Conservation (phyloP, 2,113 vertebrate genomes). For the Orycteropus afer region DNA sequence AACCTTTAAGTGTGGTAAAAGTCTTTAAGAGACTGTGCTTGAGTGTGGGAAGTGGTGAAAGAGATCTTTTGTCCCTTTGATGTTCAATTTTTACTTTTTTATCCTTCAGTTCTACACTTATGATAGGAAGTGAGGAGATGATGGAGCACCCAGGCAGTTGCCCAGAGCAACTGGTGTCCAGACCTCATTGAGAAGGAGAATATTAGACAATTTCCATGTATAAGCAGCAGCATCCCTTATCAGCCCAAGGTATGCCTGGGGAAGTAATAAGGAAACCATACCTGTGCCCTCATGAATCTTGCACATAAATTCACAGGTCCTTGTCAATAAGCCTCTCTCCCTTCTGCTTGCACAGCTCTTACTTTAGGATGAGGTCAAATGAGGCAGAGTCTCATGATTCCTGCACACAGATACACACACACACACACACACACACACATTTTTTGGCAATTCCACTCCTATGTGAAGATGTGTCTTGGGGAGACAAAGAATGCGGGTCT, state of each 20-base stretch:
- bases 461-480: neutral
- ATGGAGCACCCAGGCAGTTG: rapidly evolving
- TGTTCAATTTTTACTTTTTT: rapidly evolving
- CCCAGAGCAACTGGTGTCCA: neutral
- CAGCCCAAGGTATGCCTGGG: neutral
- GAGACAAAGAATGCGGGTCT: neutral
- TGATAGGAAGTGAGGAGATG: too few species aligned
- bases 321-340: too few species aligned
- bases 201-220: neutral
- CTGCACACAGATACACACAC: rapidly evolving
- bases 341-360: too few species aligned
- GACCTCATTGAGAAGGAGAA: neutral
- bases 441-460: neutral
- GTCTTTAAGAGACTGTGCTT: neutral
- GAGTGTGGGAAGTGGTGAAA: neutral
- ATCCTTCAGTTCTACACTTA: neutral
- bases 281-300: neutral
- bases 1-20: neutral
- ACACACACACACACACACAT: neutral
- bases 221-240: rapidly evolving
- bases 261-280: neutral
- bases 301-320: too few species aligned
- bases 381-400: too few species aligned
- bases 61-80: neutral
- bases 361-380: too few species aligned